Evolutionary conservation across 2,888 invertebrate species (phyloP), one percentile per base, ranked within the genome.

Genomic region (Monopis laevigella): DNA sequence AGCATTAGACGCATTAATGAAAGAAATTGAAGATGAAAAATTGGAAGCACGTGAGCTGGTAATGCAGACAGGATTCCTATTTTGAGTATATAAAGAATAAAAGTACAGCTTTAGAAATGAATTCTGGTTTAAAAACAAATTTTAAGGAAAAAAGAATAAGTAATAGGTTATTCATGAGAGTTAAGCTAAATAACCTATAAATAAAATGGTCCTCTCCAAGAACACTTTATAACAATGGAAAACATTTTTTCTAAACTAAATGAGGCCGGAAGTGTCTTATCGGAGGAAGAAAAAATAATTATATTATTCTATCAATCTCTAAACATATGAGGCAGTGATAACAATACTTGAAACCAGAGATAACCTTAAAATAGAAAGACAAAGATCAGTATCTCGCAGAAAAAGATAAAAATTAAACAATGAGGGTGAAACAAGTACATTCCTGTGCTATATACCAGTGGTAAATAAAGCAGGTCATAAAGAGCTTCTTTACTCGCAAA

Each of bases 301-400:
- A 34, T 34, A 5, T 34, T 12, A 13, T 34, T 6, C 14, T 34
- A n/a, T 34, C 34, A 34, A 34, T 34, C 13, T 16, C 34, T 6
- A 16, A 11, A 5, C 14, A 12, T 6, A 13, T 13, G 4, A 11
- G 11, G 11, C 34, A 4, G 34, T 34, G 14, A 11, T 34, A 13
- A 16, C 16, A 6, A 16, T 16, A 6, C n/a, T 34, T 6, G 34
- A 34, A 16, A 17, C 17, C 4, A 11, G 7, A n/a, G 16, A 34
- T 13, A n/a, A 34, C 5, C 11, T 34, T n/a, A 34, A 12, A 4
- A n/a, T 12, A 40, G 19, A 19, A 35, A 11, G 38, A 40, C 24
- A 42, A 45, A 14, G 36, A 45, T 12, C 28, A 40, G n/a, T 26
- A 42, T 8, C 30, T 45, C 2, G 45, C 29, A 12, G 45, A 45